These are phyloP conservation scores for Odocoileus virginianus DNA, from an alignment of 2,113 vertebrate species.

Conservation along the genomic window DNA sequence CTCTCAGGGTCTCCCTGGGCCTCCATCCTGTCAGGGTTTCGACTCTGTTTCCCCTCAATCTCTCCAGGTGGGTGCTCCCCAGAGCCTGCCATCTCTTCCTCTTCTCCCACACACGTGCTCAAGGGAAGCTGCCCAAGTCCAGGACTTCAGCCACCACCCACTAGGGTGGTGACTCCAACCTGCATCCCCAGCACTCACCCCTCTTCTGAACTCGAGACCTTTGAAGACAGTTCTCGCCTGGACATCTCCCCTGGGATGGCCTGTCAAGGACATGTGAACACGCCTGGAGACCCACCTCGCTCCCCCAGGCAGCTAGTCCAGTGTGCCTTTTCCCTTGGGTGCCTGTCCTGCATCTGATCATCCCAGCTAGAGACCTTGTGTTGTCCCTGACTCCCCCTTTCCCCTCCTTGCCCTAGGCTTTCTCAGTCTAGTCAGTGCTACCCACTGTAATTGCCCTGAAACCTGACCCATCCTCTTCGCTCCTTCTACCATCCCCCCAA, in stretches of 20 bases:
- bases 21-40: background rate
- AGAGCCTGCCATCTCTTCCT: background rate
- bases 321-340: background rate
- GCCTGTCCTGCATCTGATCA: too few species aligned
- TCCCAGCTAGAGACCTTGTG: fast-evolving
- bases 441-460: background rate
- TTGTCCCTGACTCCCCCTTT: background rate
- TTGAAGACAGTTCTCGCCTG: background rate
- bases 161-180: background rate
- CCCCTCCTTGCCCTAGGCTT: background rate
- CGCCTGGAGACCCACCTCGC: background rate
- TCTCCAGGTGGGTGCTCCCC: background rate
- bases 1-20: background rate
- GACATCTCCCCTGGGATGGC: background rate
- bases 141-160: background rate
- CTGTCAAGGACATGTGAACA: background rate
- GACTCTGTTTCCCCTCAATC: background rate
- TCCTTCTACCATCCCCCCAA: background rate
- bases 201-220: background rate
- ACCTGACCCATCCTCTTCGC: background rate
- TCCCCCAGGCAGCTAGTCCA: too few species aligned
- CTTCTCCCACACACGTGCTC: background rate
- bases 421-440: background rate
- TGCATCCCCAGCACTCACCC: background rate
- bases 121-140: background rate